Evolutionary conservation across 1,140 invertebrate genomes (phyloP).

Genomic region (Eriocheir sinensis): DNA sequence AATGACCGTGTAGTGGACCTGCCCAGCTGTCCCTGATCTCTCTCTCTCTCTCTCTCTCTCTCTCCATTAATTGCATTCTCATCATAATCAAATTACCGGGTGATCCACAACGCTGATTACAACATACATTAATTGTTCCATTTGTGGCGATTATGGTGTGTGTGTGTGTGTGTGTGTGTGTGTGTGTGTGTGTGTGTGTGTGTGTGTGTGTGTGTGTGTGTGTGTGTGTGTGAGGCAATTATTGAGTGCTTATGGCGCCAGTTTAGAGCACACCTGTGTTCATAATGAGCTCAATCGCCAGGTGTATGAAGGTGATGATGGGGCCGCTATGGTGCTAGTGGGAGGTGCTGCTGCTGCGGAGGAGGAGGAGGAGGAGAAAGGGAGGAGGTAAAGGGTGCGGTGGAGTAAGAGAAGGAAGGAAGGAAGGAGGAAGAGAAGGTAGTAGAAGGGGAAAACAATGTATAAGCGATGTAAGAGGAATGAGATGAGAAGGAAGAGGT

Average conservation of each 20-base stretch:
- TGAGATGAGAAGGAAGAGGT: no score
- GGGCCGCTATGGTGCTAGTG: no score
- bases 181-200: conserved; percentile 2
- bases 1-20: background rate
- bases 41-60: conserved; percentile 22
- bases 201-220: conserved; percentile 22
- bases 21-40: background rate
- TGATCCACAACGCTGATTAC: conserved; percentile 23
- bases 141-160: background rate
- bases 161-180: conserved; percentile 2
- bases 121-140: conserved; percentile 16
- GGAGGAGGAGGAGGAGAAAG: background rate
- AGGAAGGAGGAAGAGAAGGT: background rate
- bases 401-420: background rate
- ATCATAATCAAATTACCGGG: conserved; percentile 12
- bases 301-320: background rate
- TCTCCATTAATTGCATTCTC: conserved; percentile 4
- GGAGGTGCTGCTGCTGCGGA: background rate
- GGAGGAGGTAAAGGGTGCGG: background rate
- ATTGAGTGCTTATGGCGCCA: background rate
- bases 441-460: background rate
- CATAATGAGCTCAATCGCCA: background rate
- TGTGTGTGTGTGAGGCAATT: conserved; percentile 20
- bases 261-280: background rate
- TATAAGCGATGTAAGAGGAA: no score